Percentiles rank a stretch among this genome's conserved stretches.
phyloP scores from a whole-genome alignment of 2,113 vertebrate species.

The Eira barbara region DNA sequence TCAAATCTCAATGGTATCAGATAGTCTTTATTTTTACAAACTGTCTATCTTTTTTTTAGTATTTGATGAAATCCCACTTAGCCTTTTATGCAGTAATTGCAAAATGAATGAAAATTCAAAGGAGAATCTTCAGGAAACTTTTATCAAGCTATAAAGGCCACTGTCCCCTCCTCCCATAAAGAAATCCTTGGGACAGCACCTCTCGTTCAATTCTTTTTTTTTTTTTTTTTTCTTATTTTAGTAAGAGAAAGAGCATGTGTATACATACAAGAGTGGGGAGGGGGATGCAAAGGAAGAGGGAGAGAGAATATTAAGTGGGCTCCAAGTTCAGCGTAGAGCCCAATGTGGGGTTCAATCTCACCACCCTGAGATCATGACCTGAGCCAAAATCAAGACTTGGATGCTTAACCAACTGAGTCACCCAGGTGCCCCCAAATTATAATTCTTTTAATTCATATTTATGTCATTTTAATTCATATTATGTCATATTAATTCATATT shows the following conservation, averaged over 20 bases:
- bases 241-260: not conserved
- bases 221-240: not conserved
- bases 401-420: not conserved
- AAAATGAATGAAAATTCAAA: not conserved
- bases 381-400: not conserved
- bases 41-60: not conserved
- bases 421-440: not conserved
- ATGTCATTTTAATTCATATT: too few relatives aligned
- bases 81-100: not conserved
- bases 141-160: not conserved
- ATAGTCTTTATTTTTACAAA: not conserved
- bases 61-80: not conserved
- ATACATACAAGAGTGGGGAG: not conserved
- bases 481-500: too few relatives aligned
- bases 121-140: not conserved
- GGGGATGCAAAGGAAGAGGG: not conserved
- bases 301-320: not conserved
- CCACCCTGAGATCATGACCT: not conserved
- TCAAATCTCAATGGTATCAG: not conserved
- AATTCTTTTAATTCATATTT: constrained; percentile 8
- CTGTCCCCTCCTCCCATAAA: not conserved
- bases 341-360: not conserved
- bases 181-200: not conserved
- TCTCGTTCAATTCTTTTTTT: not conserved
- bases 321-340: not conserved